Evolutionary conservation across 2,113 vertebrate species (phyloP).

Genomic region (Pollimyrus isidori): DNA sequence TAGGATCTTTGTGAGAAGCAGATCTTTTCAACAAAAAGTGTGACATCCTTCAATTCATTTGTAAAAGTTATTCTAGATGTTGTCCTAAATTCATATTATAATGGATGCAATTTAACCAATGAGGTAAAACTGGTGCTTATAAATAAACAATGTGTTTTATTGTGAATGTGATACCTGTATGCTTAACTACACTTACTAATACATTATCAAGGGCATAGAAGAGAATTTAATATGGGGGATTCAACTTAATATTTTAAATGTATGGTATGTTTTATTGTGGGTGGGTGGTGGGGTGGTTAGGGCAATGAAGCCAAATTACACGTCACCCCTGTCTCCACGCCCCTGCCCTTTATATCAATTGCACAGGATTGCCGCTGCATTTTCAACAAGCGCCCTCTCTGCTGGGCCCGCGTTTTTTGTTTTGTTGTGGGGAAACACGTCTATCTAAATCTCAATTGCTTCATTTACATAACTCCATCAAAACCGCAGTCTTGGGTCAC

Average conservation of each 20-base stretch:
- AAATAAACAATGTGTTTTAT: too few relatives aligned
- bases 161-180: neutral
- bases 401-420: neutral
- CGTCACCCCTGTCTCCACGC: neutral
- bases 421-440: neutral
- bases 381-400: neutral
- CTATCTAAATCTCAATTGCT: slow-evolving; percentile 13
- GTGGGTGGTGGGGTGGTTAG: neutral
- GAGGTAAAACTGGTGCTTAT: neutral
- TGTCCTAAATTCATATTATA: neutral
- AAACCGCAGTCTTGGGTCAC: slow-evolving; percentile 17
- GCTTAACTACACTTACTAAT: neutral
- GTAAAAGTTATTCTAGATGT: neutral
- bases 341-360: neutral
- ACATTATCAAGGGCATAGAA: neutral
- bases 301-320: neutral
- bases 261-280: neutral
- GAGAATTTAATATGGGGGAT: neutral
- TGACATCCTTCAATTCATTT: neutral
- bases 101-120: neutral
- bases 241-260: neutral
- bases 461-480: slow-evolving; percentile 22
- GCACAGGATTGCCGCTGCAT: neutral
- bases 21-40: neutral
- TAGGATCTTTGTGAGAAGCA: neutral